These are phyloP conservation scores for Dicyrtomina minuta DNA, from an alignment of 2,888 invertebrate species.

Conservation along the genomic window DNA sequence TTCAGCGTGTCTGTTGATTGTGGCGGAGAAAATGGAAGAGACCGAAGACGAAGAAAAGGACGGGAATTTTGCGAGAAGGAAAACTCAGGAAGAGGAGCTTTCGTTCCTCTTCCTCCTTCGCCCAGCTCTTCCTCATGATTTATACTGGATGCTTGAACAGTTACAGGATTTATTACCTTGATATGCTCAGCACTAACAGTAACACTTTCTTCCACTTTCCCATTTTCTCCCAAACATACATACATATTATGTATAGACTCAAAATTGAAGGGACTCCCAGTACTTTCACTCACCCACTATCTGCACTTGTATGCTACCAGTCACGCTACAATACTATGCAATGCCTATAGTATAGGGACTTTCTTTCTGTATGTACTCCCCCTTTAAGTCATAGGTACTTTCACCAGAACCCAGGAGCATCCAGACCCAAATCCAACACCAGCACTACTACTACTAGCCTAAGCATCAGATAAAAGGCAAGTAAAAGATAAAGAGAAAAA, in stretches of 20 bases:
- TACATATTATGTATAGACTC: slow-evolving; percentile 6
- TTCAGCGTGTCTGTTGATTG: too few species aligned
- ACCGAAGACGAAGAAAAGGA: slow-evolving; percentile 14
- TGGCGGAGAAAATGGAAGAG: slow-evolving; percentile 17
- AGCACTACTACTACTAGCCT: too few species aligned
- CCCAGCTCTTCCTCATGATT: slow-evolving; percentile 44
- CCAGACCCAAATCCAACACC: too few species aligned
- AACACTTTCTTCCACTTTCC: neutral
- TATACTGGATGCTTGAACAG: slow-evolving; percentile 52
- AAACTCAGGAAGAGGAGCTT: slow-evolving; percentile 20
- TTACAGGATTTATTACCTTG: slow-evolving; percentile 50
- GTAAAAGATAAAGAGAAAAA: too few species aligned
- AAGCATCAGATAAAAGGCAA: too few species aligned
- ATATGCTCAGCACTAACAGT: slow-evolving; percentile 48
- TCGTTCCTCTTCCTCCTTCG: slow-evolving; percentile 12
- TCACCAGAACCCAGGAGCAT: too few species aligned
- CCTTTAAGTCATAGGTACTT: too few species aligned
- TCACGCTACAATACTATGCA: too few species aligned
- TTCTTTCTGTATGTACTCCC: too few species aligned
- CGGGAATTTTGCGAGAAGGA: slow-evolving; percentile 19
- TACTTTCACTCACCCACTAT: neutral
- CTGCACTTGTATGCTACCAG: neutral
- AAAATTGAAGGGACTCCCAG: neutral
- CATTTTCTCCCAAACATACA: too few species aligned
- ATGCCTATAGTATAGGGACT: too few species aligned